Base-by-base conservation (phyloP, 2,113 vertebrate genomes). In the Pedetes capensis region DNA sequence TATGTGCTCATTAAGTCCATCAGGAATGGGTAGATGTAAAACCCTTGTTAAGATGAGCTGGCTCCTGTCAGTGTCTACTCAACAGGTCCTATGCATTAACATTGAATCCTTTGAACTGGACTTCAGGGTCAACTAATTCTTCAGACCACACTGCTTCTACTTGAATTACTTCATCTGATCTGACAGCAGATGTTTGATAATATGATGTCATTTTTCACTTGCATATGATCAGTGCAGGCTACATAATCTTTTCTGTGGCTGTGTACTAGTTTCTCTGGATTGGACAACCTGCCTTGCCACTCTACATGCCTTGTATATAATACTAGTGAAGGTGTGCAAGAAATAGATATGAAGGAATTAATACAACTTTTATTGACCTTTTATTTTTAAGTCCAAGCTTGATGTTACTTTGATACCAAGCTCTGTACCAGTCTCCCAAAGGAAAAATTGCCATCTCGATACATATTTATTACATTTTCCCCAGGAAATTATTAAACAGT, bases 381-480 rank as follows among this genome's bases (percentile, higher is more conserved):
- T 85, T 47, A n/a, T 78, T 74, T 76, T 82, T 34, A 83, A 69
- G 42, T 87, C 34, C 95, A 63, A 51, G 5, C 49, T 18, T 86
- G 63, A 55, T 87, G 9, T 42, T 80, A 76, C 23, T 93, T 89
- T 92, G 49, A 64, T 6, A 78, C 81, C 66, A 90, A 84, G 72
- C 87, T 94, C 11, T 29, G 68, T 83, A 6, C 13, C 32, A 86
- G 39, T 7, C 5, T 93, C 29, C n/a, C 23, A 71, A 95, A 87
- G 66, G 25, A 69, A 34, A 75, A 20, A 49, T 27, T 92, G 13
- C 20, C 47, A 79, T 94, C 27, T n/a, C 44, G 42, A 83, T 90
- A 85, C 57, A 80, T 69, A 74, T 91, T 82, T 92, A 75, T 63
- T 82, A 47, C 6, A 69, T 78, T 91, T 95, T 95, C 17, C 44